Evolutionary conservation across 2,888 invertebrate species (phyloP).

Genomic region (Mamestra brassicae): DNA sequence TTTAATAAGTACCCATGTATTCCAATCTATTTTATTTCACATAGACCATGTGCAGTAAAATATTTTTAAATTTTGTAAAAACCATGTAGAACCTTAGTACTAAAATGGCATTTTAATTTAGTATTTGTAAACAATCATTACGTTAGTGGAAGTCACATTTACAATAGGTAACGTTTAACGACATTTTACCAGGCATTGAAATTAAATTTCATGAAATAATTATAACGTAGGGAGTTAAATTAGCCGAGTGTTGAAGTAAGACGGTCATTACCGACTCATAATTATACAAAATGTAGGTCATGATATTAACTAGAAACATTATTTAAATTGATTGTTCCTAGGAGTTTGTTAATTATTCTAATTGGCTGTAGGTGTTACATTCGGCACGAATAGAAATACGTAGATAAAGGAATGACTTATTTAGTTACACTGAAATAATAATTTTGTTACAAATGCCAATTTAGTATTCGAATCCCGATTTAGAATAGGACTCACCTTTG

Average conservation of each 20-base stretch:
- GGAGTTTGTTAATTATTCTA: slow-evolving; percentile 50
- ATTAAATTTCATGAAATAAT: slow-evolving; percentile 33
- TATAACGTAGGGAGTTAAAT: slow-evolving; percentile 29
- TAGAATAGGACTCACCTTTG: neutral
- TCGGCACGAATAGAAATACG: slow-evolving; percentile 28
- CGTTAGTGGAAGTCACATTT: neutral
- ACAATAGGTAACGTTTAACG: neutral
- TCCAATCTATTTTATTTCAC: too few relatives aligned
- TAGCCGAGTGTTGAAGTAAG: slow-evolving; percentile 43
- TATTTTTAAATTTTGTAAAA: neutral
- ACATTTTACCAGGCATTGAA: neutral
- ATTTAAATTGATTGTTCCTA: slow-evolving; percentile 56
- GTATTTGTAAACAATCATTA: slow-evolving; percentile 2
- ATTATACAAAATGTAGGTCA: slow-evolving; percentile 49
- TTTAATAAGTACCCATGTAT: too few relatives aligned
- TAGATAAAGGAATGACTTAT: neutral
- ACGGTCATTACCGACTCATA: slow-evolving; percentile 47
- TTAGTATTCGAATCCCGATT: slow-evolving; percentile 25
- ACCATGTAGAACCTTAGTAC: neutral
- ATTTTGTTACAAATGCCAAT: slow-evolving; percentile 16
- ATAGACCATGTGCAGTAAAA: too few relatives aligned
- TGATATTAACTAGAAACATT: slow-evolving; percentile 49
- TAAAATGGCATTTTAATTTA: neutral
- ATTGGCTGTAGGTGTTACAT: slow-evolving; percentile 31
- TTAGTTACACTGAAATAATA: slow-evolving; percentile 4